Evolutionary conservation across 2,888 invertebrate genomes (phyloP).

Genomic region (Melinopterus prodromus): DNA sequence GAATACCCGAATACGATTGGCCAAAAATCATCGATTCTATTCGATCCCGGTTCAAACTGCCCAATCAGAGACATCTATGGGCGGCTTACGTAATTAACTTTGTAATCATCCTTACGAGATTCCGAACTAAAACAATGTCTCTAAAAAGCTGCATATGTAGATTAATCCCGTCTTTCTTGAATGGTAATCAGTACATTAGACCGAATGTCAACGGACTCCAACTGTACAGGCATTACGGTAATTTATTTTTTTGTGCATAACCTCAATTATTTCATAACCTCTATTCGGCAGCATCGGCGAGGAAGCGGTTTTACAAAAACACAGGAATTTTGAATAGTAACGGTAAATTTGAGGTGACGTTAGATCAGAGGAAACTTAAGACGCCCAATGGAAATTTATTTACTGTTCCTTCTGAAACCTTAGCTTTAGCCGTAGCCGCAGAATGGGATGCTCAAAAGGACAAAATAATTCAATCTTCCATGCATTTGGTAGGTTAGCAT

Average conservation of each 20-base stretch:
- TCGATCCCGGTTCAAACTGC: background rate
- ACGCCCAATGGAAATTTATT: slow-evolving; percentile 87
- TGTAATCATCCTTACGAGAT: slow-evolving; percentile 27
- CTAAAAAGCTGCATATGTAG: slow-evolving; percentile 10
- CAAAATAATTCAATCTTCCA: slow-evolving; percentile 76
- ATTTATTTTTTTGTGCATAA: slow-evolving; percentile 13
- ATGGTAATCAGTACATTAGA: background rate
- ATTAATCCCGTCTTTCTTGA: slow-evolving; percentile 11
- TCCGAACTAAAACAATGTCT: slow-evolving; percentile 17
- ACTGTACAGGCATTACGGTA: slow-evolving; percentile 28
- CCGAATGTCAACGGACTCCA: background rate
- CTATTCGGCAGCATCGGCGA: slow-evolving; percentile 47
- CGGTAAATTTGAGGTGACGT: slow-evolving; percentile 82
- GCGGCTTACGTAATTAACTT: slow-evolving; percentile 31
- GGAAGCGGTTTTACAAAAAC: slow-evolving; percentile 78
- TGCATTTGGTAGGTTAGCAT: slow-evolving; percentile 79
- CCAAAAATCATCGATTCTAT: background rate
- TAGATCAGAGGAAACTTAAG: slow-evolving; percentile 89
- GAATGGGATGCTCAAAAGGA: slow-evolving; percentile 94
- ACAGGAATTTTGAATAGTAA: slow-evolving; percentile 76
- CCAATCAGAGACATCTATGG: slow-evolving; percentile 42
- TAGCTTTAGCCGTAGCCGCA: slow-evolving; percentile 91
- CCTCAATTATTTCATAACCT: slow-evolving; percentile 23
- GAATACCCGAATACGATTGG: slow-evolving; percentile 11
- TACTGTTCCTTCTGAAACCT: slow-evolving; percentile 80